A percentile compares a stretch with the other conserved stretches of the same genome.
phyloP scores from a whole-genome alignment of 2,113 vertebrate species.

The Anseranas semipalmata region DNA sequence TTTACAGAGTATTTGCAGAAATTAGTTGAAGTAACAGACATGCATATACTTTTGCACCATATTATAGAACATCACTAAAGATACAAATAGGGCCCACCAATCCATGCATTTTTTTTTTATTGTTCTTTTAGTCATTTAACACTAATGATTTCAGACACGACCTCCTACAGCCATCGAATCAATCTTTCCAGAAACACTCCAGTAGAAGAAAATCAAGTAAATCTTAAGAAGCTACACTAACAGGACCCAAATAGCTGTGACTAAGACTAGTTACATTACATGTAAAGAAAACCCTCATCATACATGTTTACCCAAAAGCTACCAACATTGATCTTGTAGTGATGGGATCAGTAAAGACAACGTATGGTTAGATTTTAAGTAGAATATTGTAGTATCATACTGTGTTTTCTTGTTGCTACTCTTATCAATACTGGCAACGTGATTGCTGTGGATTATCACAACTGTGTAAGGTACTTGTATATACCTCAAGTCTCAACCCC shows the following conservation, averaged over 20 bases:
- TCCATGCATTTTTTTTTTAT: neutral
- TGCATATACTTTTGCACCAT: neutral
- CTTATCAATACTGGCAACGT: neutral
- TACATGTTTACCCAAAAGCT: neutral
- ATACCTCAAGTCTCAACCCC: neutral
- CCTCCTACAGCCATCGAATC: neutral
- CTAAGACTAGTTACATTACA: neutral
- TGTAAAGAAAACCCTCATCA: neutral
- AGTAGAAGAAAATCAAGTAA: neutral
- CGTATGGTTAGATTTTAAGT: neutral
- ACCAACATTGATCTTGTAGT: fast-evolving
- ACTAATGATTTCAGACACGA: neutral
- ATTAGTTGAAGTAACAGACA: neutral
- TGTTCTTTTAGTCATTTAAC: neutral
- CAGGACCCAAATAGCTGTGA: neutral
- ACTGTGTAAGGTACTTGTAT: neutral
- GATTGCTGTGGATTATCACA: neutral
- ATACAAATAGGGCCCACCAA: neutral
- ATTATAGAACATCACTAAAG: neutral
- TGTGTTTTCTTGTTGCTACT: neutral
- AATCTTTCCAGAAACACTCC: neutral
- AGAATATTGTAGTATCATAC: neutral
- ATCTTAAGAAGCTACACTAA: neutral
- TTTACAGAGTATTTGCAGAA: neutral
- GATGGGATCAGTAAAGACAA: neutral